These are phyloP conservation scores for Manis javanica DNA, from an alignment of 2,797 vertebrate genomes.

Conservation along the genomic window DNA sequence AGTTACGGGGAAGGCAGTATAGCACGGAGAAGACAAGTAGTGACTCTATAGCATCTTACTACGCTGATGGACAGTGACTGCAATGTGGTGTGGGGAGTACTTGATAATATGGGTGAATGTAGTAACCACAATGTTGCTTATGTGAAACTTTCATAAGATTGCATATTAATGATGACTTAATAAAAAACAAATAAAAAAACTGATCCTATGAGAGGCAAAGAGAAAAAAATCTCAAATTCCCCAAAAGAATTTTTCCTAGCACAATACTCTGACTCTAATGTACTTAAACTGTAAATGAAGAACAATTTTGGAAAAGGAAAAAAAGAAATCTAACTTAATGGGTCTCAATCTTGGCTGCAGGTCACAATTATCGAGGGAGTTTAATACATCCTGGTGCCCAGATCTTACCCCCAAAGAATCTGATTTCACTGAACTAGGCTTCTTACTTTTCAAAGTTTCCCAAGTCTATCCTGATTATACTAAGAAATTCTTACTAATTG, in stretches of 20 bases:
- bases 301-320: slow-evolving; percentile 18
- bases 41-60: too few relatives aligned
- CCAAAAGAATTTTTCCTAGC: not conserved
- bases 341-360: not conserved
- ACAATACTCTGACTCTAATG: not conserved
- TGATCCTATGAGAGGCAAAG: not conserved
- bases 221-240: not conserved
- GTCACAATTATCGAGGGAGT: not conserved
- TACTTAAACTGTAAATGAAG: slow-evolving; percentile 25
- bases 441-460: not conserved
- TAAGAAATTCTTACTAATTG: not conserved
- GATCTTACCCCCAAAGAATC: not conserved
- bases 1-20: too few relatives aligned
- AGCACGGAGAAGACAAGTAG: too few relatives aligned
- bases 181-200: not conserved
- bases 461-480: not conserved
- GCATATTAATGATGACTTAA: too few relatives aligned
- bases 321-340: not conserved
- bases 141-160: too few relatives aligned
- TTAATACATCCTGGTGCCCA: not conserved
- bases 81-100: too few relatives aligned
- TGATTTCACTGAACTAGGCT: not conserved
- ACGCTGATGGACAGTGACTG: too few relatives aligned
- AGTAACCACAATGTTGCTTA: too few relatives aligned
- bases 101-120: too few relatives aligned